These are phyloP conservation scores for Silvanus unidentatus DNA, from an alignment of 2,888 invertebrate genomes.

Conservation along the genomic window DNA sequence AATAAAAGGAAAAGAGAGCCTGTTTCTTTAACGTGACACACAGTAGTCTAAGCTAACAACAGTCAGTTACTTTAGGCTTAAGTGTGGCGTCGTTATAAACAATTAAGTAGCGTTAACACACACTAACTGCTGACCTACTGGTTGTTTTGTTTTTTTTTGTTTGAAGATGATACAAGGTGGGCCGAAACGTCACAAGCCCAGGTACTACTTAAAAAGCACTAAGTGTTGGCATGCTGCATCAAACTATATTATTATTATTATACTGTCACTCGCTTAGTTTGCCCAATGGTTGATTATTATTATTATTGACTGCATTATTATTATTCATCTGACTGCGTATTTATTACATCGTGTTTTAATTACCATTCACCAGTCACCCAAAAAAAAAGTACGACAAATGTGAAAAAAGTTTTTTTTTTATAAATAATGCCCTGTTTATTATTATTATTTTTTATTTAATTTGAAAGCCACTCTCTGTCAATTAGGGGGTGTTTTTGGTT, in stretches of 20 bases:
- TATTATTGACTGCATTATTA: conserved; percentile 28
- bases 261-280: conserved; percentile 47
- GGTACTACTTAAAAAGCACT: conserved; percentile 45
- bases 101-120: conserved; percentile 1
- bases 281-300: conserved; percentile 35
- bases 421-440: too few species aligned
- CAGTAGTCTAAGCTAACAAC: too few species aligned
- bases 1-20: too few species aligned
- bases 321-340: conserved; percentile 27
- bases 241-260: conserved; percentile 26
- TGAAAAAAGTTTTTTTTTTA: too few species aligned
- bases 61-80: too few species aligned
- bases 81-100: too few species aligned
- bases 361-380: conserved; percentile 10
- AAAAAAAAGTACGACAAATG: too few species aligned
- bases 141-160: conserved; percentile 29
- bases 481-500: too few species aligned
- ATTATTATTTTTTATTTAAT: too few species aligned
- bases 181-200: conserved; percentile 37
- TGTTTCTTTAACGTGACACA: too few species aligned
- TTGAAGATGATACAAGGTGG: conserved; percentile 35
- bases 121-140: conserved; percentile 4
- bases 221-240: conserved; percentile 49
- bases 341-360: conserved; percentile 22
- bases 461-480: too few species aligned